Conservation (phyloP, 2,113 vertebrate species). For the Malurus cyaneus region DNA sequence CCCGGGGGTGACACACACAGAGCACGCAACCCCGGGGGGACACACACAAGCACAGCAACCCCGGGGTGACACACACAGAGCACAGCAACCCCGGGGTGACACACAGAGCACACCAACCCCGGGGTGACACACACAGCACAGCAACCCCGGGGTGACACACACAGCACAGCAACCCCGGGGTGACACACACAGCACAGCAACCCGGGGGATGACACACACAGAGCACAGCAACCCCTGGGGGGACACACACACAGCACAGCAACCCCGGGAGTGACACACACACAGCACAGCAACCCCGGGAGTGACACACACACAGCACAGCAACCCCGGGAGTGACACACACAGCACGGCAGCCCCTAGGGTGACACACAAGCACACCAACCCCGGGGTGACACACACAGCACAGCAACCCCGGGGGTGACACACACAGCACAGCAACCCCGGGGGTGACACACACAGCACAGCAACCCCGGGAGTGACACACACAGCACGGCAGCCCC, state of each 20-base stretch:
- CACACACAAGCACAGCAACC: fast-evolving
- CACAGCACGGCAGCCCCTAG: fast-evolving
- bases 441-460: no score
- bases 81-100: no score
- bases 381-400: not conserved
- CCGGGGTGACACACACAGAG: not conserved
- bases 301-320: fast-evolving
- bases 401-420: not conserved
- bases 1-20: not conserved
- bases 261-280: no score
- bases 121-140: not conserved
- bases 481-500: not conserved
- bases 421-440: fast-evolving
- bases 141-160: not conserved
- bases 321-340: not conserved
- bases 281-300: not conserved
- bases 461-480: no score
- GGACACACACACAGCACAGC: fast-evolving
- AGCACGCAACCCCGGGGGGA: not conserved
- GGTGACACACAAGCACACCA: not conserved
- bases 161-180: not conserved
- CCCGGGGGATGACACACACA: no score
- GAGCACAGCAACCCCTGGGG: not conserved
- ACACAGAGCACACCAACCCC: not conserved
- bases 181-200: fast-evolving